Evolutionary conservation across 2,113 vertebrate genomes (phyloP).

Genomic region (Nipponia nippon): DNA sequence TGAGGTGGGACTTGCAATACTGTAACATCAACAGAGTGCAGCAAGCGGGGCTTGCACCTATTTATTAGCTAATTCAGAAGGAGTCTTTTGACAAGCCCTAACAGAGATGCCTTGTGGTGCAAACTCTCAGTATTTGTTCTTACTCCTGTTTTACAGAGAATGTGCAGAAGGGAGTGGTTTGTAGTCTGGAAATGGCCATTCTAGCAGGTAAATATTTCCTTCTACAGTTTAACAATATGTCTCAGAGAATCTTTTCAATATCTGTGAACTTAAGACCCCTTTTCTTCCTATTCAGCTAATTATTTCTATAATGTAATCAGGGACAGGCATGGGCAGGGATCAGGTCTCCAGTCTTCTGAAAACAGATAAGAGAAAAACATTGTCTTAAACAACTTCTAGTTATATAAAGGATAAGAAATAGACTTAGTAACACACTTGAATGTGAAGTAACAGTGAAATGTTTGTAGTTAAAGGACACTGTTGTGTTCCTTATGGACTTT

Average conservation of each 20-base stretch:
- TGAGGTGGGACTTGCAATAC: neutral
- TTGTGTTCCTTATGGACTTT: neutral
- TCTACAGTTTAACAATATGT: neutral
- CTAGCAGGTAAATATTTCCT: neutral
- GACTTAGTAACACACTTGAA: neutral
- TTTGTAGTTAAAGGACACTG: neutral
- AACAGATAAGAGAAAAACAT: neutral
- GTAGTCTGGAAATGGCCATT: neutral
- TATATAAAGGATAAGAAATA: neutral
- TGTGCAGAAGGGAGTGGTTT: neutral
- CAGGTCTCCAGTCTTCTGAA: neutral
- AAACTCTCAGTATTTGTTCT: neutral
- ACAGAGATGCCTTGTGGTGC: neutral
- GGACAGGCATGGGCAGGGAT: neutral
- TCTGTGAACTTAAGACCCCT: neutral
- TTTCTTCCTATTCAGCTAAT: neutral
- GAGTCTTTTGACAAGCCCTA: neutral
- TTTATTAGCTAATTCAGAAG: neutral
- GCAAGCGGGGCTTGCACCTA: rapidly evolving
- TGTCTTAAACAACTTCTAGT: neutral
- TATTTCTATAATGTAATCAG: neutral
- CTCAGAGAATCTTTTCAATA: neutral
- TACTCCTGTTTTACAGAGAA: neutral
- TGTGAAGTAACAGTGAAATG: neutral
- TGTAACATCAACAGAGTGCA: neutral